phyloP scores from a whole-genome alignment of 2,797 vertebrate species.

The Notoglanidium macrostoma region DNA sequence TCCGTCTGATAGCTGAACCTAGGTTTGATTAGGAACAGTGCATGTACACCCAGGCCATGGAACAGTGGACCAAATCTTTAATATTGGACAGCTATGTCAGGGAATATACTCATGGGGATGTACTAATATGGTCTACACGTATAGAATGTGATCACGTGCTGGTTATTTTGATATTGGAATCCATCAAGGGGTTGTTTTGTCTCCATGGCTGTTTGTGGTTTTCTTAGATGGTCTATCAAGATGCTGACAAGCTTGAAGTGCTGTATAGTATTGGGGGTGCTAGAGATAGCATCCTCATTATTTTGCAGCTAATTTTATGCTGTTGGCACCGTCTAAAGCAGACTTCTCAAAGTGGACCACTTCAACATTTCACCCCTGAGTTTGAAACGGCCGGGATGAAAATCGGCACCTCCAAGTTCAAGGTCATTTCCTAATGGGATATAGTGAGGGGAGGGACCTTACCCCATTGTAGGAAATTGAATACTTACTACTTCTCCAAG shows the following conservation, averaged over 20 bases:
- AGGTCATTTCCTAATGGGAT: not conserved
- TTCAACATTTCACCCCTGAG: conserved; percentile 8
- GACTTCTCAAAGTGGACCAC: not conserved
- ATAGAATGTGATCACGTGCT: not conserved
- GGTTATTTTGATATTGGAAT: not conserved
- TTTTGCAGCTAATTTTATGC: conserved; percentile 1
- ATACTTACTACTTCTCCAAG: not conserved
- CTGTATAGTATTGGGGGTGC: not conserved
- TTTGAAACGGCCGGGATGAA: not conserved
- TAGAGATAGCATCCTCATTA: not conserved
- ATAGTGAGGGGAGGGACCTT: not conserved
- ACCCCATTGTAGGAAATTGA: not conserved
- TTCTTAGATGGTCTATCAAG: not conserved
- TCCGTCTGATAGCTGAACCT: not conserved
- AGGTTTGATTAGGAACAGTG: not conserved
- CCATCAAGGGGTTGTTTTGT: conserved; percentile 10
- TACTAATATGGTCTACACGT: not conserved
- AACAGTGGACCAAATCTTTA: not conserved
- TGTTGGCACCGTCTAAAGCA: not conserved
- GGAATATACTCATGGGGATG: not conserved
- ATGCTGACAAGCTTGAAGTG: not conserved
- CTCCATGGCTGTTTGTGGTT: conserved; percentile 11
- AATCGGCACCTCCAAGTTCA: not conserved
- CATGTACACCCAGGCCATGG: not conserved
- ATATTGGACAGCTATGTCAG: not conserved